These are phyloP conservation scores for Engystomops pustulosus DNA, from an alignment of 2,113 vertebrate species.

Conservation along the genomic window DNA sequence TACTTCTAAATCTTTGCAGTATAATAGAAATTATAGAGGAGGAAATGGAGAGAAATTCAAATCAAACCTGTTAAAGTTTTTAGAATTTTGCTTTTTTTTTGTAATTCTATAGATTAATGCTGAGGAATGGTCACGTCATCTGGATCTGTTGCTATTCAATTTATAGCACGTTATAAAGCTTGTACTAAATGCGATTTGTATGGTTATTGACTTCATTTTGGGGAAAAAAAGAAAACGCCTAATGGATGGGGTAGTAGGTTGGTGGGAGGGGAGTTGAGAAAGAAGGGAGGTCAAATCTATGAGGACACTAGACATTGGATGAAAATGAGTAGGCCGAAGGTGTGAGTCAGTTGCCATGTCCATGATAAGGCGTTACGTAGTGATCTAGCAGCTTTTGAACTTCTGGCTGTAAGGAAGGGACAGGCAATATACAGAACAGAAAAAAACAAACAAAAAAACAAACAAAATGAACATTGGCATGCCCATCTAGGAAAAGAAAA, in stretches of 20 bases:
- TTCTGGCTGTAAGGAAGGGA: constrained; percentile 99
- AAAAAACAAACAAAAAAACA: constrained; percentile 56
- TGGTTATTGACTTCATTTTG: constrained; percentile 71
- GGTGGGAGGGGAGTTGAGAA: constrained; percentile 74
- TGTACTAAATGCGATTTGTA: not conserved
- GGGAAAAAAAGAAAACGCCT: constrained; percentile 62
- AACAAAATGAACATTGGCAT: constrained; percentile 99
- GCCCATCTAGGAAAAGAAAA: constrained; percentile 97
- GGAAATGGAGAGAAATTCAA: constrained; percentile 13
- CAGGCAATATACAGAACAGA: constrained; percentile 96
- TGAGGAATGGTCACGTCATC: constrained; percentile 64
- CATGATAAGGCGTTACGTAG: constrained; percentile 99
- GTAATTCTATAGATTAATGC: constrained; percentile 26
- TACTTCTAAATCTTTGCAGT: not conserved
- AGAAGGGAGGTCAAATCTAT: constrained; percentile 78
- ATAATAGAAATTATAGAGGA: not conserved
- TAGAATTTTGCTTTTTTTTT: constrained; percentile 70
- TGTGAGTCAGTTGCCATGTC: constrained; percentile 99
- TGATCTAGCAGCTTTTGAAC: constrained; percentile 99
- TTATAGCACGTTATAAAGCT: constrained; percentile 13
- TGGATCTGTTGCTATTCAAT: not conserved
- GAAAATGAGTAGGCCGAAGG: constrained; percentile 94
- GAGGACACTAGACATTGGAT: constrained; percentile 97
- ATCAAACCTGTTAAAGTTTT: constrained; percentile 44
- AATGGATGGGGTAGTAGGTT: constrained; percentile 51